Base-by-base conservation (phyloP, 2,113 vertebrate species). In the Rhinoptilus africanus region DNA sequence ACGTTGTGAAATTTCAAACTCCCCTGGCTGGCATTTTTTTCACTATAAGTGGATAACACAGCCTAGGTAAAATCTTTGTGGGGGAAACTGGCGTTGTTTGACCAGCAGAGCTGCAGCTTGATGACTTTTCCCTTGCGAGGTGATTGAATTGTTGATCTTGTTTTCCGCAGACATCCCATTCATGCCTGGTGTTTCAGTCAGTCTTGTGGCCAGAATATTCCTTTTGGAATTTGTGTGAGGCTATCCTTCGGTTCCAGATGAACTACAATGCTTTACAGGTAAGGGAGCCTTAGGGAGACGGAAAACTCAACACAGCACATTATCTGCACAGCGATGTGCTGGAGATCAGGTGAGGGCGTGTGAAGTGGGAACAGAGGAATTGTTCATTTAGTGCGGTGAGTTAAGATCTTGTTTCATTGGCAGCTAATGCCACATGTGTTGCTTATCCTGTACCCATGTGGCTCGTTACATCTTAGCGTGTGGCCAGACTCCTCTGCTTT, bases 181-280 rank as follows among this genome's bases (percentile, higher is more conserved):
- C 99, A 16, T 99, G 99, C 96, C 93, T 99, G 75, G 99, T 99
- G 95, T 99, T 99, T 93, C 99, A 99, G 54, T 98, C 99, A 2
- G 96, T 99, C 75, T 97, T 99, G 96, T 99, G 99, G 99, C 99
- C 99, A 45, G 99, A 99, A 87, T 99, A 99, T 92, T 98, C 99
- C 2, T 99, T 99, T 97, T 99, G 99, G 99, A 99, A 99, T 96
- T 98, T 99, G 72, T 99, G 99, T 96, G 99, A 99, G 88, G 99
- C 99, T n/a, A 97, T 99, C 89, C 97, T 99, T 67, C 98, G 98
- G 78, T 99, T 99, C 97, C 99, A 99, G 95, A 97, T 99, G 97
- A 99, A 98, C 96, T 98, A 99, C 95, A 98, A 84, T 69, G 97
- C 99, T 88, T 98, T 99, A 73, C 99, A 99, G 99, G 99, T 99